Evolutionary conservation across 2,888 invertebrate species (phyloP), one percentile per base, ranked within the genome.

Genomic region (Horisme vitalbata): DNA sequence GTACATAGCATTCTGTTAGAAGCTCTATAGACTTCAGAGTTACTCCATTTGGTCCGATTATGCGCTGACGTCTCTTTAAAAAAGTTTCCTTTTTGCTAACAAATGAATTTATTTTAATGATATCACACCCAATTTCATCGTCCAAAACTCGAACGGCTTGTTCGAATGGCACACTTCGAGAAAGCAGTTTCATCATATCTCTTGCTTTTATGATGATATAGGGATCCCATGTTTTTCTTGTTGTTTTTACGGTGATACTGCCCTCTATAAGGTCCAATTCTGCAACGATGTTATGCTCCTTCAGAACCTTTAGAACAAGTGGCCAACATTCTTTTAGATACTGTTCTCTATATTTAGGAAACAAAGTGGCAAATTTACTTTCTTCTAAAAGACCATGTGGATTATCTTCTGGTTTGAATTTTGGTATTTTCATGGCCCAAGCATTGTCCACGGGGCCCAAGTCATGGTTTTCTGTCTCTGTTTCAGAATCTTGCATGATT

Each of bases 161-260:
- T 81, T 99, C 99, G 64, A 95, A 97, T 0, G 99, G 99, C 1
- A 99, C 99, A 79, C 98, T 98, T 59, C 99, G 91, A 0, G 99
- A 96, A 65, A 99, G 83, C 1, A 99, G 87, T 79, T 98, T 99
- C 64, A 99, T 96, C 90, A 99, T 92, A 79, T 99, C 99, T 51
- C 99, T 91, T 0, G 98, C 97, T 88, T 99, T 99, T 15, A 99
- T 92, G 30, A 99, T 96, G 39, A 98, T 95, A 63, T 95, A 99
- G 0, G 99, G 99, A 89, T 99, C 99, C 97, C 97, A 99, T 0
- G 99, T 99, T 90, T 99, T 98, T 39, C 96, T 91, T 0, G 98
- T 98, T 0, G 99, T 99, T 77, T 92, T 92, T 0, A 99, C 99
- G 0, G 94, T 93, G 95, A 99, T 96, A 65, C 97, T 97, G 27